Conservation (phyloP, 1,140 invertebrate species). For the Trachymyrmex cornetzi region DNA sequence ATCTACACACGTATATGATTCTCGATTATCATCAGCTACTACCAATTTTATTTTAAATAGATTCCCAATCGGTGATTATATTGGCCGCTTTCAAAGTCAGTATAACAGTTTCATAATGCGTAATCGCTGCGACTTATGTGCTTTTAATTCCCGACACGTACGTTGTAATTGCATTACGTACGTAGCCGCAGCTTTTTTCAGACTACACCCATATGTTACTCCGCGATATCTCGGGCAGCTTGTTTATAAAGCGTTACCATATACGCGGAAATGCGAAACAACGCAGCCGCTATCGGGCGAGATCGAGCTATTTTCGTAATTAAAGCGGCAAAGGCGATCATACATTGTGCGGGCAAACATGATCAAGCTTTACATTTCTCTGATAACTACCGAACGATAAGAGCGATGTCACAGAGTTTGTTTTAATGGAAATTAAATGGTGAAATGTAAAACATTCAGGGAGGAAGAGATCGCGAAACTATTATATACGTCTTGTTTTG, state of each 20-base stretch:
- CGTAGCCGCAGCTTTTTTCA: background rate
- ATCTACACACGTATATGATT: background rate
- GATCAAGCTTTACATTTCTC: slow-evolving; percentile 38
- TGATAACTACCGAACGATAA: slow-evolving; percentile 42
- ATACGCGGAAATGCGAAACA: slow-evolving; percentile 35
- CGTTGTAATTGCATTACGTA: slow-evolving; percentile 33
- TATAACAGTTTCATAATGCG: slow-evolving; percentile 7
- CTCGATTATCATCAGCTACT: background rate
- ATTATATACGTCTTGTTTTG: slow-evolving; percentile 21
- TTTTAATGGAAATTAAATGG: slow-evolving; percentile 50
- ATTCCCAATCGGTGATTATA: background rate
- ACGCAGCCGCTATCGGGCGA: slow-evolving; percentile 22
- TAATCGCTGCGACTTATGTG: background rate
- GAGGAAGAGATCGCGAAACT: slow-evolving; percentile 2
- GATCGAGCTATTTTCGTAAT: slow-evolving; percentile 56
- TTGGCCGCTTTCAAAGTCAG: background rate
- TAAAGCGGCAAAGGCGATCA: slow-evolving; percentile 50
- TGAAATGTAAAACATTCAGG: background rate
- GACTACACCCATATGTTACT: background rate
- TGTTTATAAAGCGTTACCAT: slow-evolving; percentile 47
- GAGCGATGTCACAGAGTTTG: slow-evolving; percentile 33
- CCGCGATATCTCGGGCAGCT: background rate
- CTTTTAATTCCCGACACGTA: slow-evolving; percentile 3
- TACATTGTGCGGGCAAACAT: background rate
- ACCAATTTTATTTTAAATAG: background rate